Percentiles rank a stretch among this genome's conserved stretches.
These are phyloP conservation scores for Cephus sareptanus DNA, from an alignment of 2,888 invertebrate genomes.

Conservation along the genomic window DNA sequence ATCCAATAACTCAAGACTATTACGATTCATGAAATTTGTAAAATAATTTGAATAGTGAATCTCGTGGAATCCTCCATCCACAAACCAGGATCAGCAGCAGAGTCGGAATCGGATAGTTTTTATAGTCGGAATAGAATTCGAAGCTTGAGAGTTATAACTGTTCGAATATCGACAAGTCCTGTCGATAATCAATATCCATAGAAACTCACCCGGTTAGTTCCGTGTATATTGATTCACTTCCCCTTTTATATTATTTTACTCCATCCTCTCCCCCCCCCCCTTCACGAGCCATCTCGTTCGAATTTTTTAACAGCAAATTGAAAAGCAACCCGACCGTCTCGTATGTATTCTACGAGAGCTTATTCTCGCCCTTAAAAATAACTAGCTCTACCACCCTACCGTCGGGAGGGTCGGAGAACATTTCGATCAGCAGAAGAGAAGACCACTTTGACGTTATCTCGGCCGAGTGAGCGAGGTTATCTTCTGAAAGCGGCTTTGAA, in stretches of 20 bases:
- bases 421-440: not conserved
- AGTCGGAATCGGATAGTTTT: not conserved
- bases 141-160: not conserved
- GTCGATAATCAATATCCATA: not conserved
- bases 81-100: not conserved
- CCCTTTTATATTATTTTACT: not conserved
- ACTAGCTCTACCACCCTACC: not conserved
- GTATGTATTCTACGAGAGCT: not conserved
- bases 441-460: constrained; percentile 57
- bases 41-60: not conserved
- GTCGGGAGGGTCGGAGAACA: not conserved
- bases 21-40: not conserved
- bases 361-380: constrained; percentile 6
- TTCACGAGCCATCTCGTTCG: not conserved
- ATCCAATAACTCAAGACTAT: not conserved
- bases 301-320: not conserved
- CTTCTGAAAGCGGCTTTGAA: constrained; percentile 55
- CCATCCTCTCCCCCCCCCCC: not conserved
- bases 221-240: not conserved
- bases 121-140: not conserved
- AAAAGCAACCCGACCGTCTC: not conserved
- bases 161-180: not conserved
- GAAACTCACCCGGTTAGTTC: not conserved
- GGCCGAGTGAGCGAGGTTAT: constrained; percentile 50
- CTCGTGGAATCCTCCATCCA: not conserved